Conservation (phyloP, 2,797 vertebrate species). For the Chloroceryle inda region DNA sequence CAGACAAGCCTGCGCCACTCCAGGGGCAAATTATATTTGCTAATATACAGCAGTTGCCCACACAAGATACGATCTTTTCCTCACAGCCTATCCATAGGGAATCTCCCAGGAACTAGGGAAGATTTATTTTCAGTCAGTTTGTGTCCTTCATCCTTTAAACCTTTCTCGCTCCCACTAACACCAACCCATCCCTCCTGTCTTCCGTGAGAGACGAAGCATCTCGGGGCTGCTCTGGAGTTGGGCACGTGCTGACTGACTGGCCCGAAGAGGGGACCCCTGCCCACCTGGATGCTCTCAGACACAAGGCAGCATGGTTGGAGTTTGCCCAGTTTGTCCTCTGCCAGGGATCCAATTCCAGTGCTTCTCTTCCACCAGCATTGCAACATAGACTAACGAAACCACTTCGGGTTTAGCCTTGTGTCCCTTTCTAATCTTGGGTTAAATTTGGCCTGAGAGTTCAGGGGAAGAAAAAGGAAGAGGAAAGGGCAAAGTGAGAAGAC, state of each 20-base stretch:
- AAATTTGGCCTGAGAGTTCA: background rate
- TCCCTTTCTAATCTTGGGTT: background rate
- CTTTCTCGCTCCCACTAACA: background rate
- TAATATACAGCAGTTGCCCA: background rate
- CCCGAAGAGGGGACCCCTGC: background rate
- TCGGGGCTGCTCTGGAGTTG: background rate
- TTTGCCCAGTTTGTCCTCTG: background rate
- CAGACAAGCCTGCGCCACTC: background rate
- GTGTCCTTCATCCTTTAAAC: background rate
- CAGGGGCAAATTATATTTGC: background rate
- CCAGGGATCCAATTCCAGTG: background rate
- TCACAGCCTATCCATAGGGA: background rate
- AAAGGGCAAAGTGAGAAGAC: background rate
- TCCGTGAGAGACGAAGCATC: rapidly evolving
- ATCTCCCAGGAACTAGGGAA: background rate
- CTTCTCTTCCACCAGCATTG: background rate
- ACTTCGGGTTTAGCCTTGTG: background rate
- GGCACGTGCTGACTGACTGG: rapidly evolving
- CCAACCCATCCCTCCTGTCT: rapidly evolving
- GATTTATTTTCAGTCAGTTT: background rate
- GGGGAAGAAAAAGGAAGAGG: background rate
- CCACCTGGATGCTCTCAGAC: background rate
- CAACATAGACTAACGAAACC: background rate
- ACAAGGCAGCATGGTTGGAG: background rate
- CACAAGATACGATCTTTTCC: background rate